Conservation (phyloP, 1,140 invertebrate genomes). For the Halictus rubicundus region DNA sequence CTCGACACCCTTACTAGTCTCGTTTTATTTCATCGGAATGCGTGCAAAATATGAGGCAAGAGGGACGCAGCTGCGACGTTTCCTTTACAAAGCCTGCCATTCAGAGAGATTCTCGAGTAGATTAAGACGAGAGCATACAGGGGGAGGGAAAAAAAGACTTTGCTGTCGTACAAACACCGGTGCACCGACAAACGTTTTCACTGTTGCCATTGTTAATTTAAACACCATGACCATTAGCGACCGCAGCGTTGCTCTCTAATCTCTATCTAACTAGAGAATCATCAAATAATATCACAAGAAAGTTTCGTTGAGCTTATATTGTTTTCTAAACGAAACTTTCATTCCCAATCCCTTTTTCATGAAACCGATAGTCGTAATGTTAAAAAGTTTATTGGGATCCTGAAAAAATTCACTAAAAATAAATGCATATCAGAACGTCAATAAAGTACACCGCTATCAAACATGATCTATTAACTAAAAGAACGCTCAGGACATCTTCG, state of each 20-base stretch:
- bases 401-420: background rate
- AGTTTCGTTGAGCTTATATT: too few relatives aligned
- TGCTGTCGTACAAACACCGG: background rate
- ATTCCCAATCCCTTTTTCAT: background rate
- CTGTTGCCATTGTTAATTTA: background rate
- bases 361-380: background rate
- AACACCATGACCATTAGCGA: background rate
- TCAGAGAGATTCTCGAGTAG: constrained; percentile 66
- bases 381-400: constrained; percentile 7
- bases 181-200: background rate
- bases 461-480: background rate
- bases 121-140: constrained; percentile 50
- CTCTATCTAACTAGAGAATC: too few relatives aligned
- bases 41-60: constrained; percentile 63
- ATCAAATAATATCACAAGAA: too few relatives aligned
- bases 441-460: constrained; percentile 20
- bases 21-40: constrained; percentile 70
- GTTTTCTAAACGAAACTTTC: too few relatives aligned
- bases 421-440: background rate
- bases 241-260: too few relatives aligned
- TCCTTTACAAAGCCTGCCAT: constrained; percentile 71
- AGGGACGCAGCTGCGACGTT: constrained; percentile 69
- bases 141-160: constrained; percentile 1
- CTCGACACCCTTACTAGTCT: constrained; percentile 55
- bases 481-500: background rate